Base-by-base conservation (phyloP, 92 coral and sea anemone species). In the Umimayanthus chanpuru region DNA sequence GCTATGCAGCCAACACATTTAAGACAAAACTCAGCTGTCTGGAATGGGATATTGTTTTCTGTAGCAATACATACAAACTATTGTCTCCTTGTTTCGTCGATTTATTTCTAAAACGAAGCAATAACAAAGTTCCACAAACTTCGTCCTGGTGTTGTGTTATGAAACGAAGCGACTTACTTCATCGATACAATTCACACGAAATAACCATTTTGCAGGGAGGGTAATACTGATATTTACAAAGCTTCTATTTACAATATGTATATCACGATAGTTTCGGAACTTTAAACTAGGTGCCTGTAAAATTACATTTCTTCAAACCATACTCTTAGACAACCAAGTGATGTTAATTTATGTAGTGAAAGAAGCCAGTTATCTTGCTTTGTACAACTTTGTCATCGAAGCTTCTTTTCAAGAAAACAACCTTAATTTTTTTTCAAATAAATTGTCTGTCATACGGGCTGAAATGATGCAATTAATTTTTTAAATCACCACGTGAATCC, bases 401-500 rank as follows among this genome's bases (percentile, higher is more conserved):
- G 10, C 28, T 75, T 75, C 50, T 39, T 25, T 75, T 75, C 44
- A 75, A 36, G 25, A 40, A 73, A 73, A 25, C 32, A 71, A 36
- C 2, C 18, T 29, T n/a, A 82, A 28, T n/a, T 30, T 32, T 32
- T 32, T 32, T 32, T 20, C 40, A 50, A 64, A 26, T 41, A 65
- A 47, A 65, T 49, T 50, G 2, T 32, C 49, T 39, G 29, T 25
- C 6, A 23, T 26, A 28, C 28, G 21, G 25, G 56, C 36, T 47
- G 40, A 20, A 50, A 39, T 6, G 18, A 12, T 25, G 25, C 20
- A 39, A 47, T 32, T 76, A 55, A 80, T 76, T 61, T 20, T 8
- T 61, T 66, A 28, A 84, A 47, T 92, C 90, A 95, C 98, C 98
- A 97, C 39, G 95, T 95, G 75, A 97, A 97, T 14, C 99, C 99